phyloP scores from a whole-genome alignment of 2,888 invertebrate species.

The Sphaerophoria rueppellii region DNA sequence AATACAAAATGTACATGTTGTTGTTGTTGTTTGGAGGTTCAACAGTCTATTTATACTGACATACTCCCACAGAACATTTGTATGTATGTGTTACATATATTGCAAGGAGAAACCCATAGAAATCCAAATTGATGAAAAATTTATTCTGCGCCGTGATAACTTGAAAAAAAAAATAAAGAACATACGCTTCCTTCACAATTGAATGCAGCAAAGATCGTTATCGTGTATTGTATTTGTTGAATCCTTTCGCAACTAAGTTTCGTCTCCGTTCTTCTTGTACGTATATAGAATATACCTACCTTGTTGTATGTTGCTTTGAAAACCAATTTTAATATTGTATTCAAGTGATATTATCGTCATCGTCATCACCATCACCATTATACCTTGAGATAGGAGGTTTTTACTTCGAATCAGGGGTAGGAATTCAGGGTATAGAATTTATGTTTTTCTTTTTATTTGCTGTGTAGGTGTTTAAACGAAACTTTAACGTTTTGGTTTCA shows the following conservation, averaged over 20 bases:
- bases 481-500: constrained; percentile 3
- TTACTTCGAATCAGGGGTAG: constrained; percentile 31
- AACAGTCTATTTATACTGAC: too few species aligned
- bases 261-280: constrained; percentile 41
- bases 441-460: too few species aligned
- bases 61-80: too few species aligned
- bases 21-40: too few species aligned
- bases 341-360: constrained; percentile 73
- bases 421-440: too few species aligned
- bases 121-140: constrained; percentile 69
- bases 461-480: too few species aligned
- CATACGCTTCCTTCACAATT: constrained; percentile 45
- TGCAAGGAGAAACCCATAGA: constrained; percentile 19
- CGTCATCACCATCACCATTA: constrained; percentile 66
- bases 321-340: constrained; percentile 73
- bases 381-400: constrained; percentile 37
- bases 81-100: too few species aligned
- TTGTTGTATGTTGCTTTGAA: constrained; percentile 63
- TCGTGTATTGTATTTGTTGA: constrained; percentile 26
- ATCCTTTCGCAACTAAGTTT: constrained; percentile 61
- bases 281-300: not conserved
- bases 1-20: too few species aligned
- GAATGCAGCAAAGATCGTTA: constrained; percentile 39
- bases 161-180: too few species aligned
- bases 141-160: constrained; percentile 72